Conservation (phyloP, 2,797 vertebrate species). For the Chromis chromis region DNA sequence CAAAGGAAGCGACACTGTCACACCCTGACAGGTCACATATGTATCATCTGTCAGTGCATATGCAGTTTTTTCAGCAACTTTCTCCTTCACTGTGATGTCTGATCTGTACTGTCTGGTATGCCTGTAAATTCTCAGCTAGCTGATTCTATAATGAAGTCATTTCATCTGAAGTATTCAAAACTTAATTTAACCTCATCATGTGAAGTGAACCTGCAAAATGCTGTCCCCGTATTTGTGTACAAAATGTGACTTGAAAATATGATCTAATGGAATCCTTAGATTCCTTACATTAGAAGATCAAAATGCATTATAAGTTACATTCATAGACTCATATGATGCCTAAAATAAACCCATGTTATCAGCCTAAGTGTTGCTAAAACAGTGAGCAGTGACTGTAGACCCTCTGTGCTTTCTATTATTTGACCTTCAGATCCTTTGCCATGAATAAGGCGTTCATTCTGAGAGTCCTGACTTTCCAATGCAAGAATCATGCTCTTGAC, state of each 20-base stretch:
- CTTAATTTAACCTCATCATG: not conserved
- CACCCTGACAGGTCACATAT: slow-evolving; percentile 31
- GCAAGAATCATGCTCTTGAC: too few species aligned
- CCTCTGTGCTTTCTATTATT: not conserved
- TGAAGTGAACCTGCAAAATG: not conserved
- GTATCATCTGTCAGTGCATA: not conserved
- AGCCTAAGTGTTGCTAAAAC: not conserved
- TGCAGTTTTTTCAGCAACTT: not conserved
- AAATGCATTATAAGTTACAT: not conserved
- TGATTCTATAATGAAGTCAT: slow-evolving; percentile 23
- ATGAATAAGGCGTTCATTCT: not conserved
- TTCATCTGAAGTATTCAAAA: not conserved
- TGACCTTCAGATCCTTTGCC: not conserved
- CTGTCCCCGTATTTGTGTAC: too few species aligned
- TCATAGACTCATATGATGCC: not conserved
- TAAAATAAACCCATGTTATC: not conserved
- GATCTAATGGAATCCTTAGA: not conserved
- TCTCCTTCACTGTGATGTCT: slow-evolving; percentile 2
- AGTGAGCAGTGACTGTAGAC: not conserved
- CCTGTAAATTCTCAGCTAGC: slow-evolving; percentile 10
- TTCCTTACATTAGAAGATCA: not conserved
- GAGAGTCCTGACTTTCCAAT: not conserved
- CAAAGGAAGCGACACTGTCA: slow-evolving; percentile 32
- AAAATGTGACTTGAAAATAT: too few species aligned
- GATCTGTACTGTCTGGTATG: slow-evolving; percentile 15